Percentiles rank a stretch among this genome's conserved stretches.
These are phyloP conservation scores for Tuta absoluta DNA, from an alignment of 2,888 invertebrate species.

Conservation along the genomic window DNA sequence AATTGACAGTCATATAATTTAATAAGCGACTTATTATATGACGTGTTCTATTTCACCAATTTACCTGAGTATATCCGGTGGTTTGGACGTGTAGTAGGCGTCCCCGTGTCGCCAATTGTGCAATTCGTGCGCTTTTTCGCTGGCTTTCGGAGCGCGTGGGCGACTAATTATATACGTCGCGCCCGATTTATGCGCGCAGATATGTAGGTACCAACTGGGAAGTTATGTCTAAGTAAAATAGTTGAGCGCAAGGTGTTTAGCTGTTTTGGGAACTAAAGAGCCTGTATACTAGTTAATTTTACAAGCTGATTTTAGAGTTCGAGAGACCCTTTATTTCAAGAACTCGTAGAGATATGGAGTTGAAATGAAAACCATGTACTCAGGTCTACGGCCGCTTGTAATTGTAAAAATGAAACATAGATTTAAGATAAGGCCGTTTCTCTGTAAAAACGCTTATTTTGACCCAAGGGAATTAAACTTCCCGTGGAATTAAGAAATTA, in stretches of 20 bases:
- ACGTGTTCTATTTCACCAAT: slow-evolving; percentile 2
- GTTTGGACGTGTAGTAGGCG: slow-evolving; percentile 45
- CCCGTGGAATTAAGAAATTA: too few relatives aligned
- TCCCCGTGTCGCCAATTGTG: slow-evolving; percentile 55
- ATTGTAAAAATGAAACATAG: too few relatives aligned
- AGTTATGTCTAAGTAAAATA: slow-evolving; percentile 20
- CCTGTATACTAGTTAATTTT: neutral
- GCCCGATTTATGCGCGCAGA: slow-evolving; percentile 64
- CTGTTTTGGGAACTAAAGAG: neutral
- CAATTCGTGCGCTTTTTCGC: slow-evolving; percentile 68
- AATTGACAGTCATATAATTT: neutral
- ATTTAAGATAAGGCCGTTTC: too few relatives aligned
- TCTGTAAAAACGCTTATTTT: too few relatives aligned
- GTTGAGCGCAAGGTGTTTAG: neutral
- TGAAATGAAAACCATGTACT: too few relatives aligned
- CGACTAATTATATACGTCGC: slow-evolving; percentile 71
- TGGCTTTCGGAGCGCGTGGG: slow-evolving; percentile 59
- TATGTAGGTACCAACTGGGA: slow-evolving; percentile 40
- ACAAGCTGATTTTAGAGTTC: neutral
- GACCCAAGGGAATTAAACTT: too few relatives aligned
- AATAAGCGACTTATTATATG: neutral
- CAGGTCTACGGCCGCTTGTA: too few relatives aligned
- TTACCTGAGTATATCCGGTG: neutral
- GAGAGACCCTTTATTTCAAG: too few relatives aligned
- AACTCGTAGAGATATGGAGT: too few relatives aligned